phyloP scores from a whole-genome alignment of 1,140 invertebrate species.

The Saccostrea cuccullata region DNA sequence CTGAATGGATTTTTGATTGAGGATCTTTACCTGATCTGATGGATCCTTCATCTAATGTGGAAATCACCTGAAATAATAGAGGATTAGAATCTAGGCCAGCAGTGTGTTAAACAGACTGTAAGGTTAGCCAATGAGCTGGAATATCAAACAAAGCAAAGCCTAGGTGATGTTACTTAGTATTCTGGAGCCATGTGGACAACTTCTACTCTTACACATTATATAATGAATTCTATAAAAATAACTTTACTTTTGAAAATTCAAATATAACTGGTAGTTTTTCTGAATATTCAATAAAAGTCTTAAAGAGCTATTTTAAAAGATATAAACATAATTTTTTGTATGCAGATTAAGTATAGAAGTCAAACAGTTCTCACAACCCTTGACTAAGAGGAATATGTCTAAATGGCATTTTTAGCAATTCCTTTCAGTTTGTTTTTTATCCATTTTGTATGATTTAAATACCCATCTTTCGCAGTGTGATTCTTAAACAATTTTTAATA shows the following conservation, averaged over 20 bases:
- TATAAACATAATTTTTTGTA: not conserved
- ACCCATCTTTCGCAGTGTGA: not conserved
- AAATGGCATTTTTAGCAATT: not conserved
- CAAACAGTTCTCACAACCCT: not conserved
- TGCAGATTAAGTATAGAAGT: not conserved
- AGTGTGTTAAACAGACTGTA: not conserved
- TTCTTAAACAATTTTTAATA: constrained; percentile 14
- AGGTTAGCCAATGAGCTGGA: not conserved
- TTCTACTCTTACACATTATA: not conserved
- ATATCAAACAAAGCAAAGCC: not conserved
- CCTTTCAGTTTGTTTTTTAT: not conserved
- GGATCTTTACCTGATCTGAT: constrained; percentile 9
- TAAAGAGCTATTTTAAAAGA: not conserved
- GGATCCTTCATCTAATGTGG: not conserved
- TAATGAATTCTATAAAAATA: not conserved
- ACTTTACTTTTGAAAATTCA: too few species aligned
- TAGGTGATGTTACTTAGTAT: not conserved
- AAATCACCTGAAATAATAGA: constrained; percentile 2
- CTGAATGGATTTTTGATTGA: constrained; percentile 21
- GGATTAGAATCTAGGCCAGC: not conserved
- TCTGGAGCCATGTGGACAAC: not conserved
- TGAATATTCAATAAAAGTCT: not conserved
- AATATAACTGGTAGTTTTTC: not conserved
- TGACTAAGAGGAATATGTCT: not conserved
- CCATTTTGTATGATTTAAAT: constrained; percentile 14